A percentile compares a stretch with the other conserved stretches of the same genome.
These are phyloP conservation scores for Oedothorax gibbosus DNA, from an alignment of 1,140 invertebrate genomes.

Conservation along the genomic window DNA sequence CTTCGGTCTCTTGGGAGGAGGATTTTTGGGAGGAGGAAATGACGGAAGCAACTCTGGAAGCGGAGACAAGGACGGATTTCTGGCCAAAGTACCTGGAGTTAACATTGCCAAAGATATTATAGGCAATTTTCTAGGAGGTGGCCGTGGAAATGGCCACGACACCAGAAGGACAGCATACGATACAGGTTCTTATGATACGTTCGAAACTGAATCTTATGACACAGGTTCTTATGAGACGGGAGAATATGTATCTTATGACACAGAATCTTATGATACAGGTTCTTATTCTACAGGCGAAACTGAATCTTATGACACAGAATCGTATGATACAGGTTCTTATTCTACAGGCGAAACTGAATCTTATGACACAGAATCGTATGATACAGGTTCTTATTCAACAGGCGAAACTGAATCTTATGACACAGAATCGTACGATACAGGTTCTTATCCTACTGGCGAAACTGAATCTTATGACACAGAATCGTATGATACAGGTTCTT, in stretches of 20 bases:
- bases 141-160: neutral
- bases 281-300: neutral
- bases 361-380: neutral
- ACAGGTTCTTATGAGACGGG: conserved; percentile 13
- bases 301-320: neutral
- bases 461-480: neutral
- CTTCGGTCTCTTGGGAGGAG: neutral
- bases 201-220: neutral
- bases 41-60: neutral
- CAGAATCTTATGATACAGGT: neutral
- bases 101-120: neutral
- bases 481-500: neutral
- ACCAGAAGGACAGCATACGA: conserved; percentile 2
- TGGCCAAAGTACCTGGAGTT: neutral
- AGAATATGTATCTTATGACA: neutral
- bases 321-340: neutral
- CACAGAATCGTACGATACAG: neutral
- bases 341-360: neutral
- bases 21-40: conserved; percentile 9
- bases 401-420: neutral
- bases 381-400: neutral
- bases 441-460: neutral
- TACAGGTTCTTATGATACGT: neutral
- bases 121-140: neutral
- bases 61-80: neutral